Evolutionary conservation across 92 coral and sea anemone genomes (phyloP).

Genomic region (Epizoanthus rinbou): DNA sequence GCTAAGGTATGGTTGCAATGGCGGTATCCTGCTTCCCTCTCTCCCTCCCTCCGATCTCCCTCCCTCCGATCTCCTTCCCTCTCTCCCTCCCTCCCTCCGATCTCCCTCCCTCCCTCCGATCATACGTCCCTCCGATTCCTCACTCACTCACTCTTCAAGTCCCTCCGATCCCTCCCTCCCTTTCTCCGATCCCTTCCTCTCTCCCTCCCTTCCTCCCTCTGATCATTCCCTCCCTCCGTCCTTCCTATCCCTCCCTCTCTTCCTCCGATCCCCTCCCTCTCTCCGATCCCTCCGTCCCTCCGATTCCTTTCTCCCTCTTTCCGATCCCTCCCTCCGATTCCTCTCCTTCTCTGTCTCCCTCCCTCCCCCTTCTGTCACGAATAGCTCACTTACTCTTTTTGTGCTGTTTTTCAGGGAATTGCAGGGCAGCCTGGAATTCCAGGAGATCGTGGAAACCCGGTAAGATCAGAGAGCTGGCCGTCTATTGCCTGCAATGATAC

Average conservation of each 20-base stretch:
- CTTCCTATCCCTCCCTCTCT: not conserved
- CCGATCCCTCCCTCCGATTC: not conserved
- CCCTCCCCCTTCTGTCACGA: not conserved
- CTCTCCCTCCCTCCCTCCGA: not conserved
- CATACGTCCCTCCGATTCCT: not conserved
- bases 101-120: too few relatives aligned
- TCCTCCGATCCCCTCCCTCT: not conserved
- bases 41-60: not conserved
- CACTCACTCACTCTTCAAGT: too few relatives aligned
- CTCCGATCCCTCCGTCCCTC: not conserved
- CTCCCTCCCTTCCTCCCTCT: slow-evolving; percentile 18
- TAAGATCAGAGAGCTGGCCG: slow-evolving; percentile 38
- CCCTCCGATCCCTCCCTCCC: not conserved
- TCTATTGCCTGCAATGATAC: not conserved
- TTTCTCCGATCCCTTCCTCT: not conserved
- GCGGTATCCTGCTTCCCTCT: not conserved
- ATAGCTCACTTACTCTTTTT: not conserved
- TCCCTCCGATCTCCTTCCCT: not conserved
- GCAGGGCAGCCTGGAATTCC: slow-evolving; percentile 86
- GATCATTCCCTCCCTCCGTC: not conserved
- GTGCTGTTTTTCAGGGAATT: slow-evolving; percentile 57
- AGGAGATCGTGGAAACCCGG: slow-evolving; percentile 79
- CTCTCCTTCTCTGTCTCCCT: too few relatives aligned
- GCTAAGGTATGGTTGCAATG: slow-evolving; percentile 38
- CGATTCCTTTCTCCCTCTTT: not conserved